phyloP scores from a whole-genome alignment of 2,888 invertebrate species.

The Eustalomyia histrio region DNA sequence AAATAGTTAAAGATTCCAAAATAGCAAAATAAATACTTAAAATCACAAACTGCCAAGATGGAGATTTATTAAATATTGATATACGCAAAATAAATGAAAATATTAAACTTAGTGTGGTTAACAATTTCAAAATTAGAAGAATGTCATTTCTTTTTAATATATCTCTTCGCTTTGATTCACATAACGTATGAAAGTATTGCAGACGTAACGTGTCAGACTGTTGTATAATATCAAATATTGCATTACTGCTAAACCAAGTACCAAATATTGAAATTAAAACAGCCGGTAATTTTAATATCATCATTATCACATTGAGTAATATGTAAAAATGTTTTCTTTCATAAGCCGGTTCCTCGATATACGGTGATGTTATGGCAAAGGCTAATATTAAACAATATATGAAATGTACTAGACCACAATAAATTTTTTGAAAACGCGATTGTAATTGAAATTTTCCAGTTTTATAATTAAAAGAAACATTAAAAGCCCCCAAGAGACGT shows the following conservation, averaged over 20 bases:
- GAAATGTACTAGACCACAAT: slow-evolving; percentile 23
- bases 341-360: slow-evolving; percentile 15
- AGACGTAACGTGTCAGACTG: slow-evolving; percentile 31
- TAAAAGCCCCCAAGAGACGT: slow-evolving; percentile 11
- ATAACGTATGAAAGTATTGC: slow-evolving; percentile 16
- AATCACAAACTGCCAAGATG: slow-evolving; percentile 7
- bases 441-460: background rate
- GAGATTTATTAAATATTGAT: slow-evolving; percentile 27
- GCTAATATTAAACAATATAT: slow-evolving; percentile 24
- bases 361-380: slow-evolving; percentile 13
- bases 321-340: slow-evolving; percentile 23
- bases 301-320: slow-evolving; percentile 4
- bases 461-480: slow-evolving; percentile 25
- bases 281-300: slow-evolving; percentile 22
- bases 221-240: slow-evolving; percentile 9
- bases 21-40: slow-evolving; percentile 27
- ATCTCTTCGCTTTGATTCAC: background rate
- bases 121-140: background rate
- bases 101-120: slow-evolving; percentile 18
- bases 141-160: slow-evolving; percentile 32
- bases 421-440: slow-evolving; percentile 1
- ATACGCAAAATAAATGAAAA: slow-evolving; percentile 17
- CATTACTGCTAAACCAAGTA: slow-evolving; percentile 14
- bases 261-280: slow-evolving; percentile 16
- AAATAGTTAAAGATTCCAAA: slow-evolving; percentile 35